phyloP scores from a whole-genome alignment of 1,140 invertebrate species.

The Cotesia typhae region DNA sequence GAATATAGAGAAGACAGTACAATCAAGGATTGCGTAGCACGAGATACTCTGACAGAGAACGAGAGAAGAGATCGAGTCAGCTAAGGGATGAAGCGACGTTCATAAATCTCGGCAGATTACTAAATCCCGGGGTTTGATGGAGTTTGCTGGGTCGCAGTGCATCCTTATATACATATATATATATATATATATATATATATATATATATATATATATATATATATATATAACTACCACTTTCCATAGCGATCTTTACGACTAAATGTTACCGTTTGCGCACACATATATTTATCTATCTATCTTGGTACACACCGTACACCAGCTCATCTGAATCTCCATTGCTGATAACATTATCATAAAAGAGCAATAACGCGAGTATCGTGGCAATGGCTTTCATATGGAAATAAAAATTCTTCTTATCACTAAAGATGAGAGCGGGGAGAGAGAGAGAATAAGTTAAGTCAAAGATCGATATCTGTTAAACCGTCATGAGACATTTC shows the following conservation, averaged over 20 bases:
- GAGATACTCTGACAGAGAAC: conserved; percentile 3
- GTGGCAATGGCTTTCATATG: conserved; percentile 55
- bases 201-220: background rate
- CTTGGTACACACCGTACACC: conserved; percentile 54
- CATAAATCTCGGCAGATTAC: conserved; percentile 67
- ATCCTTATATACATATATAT: background rate
- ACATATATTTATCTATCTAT: conserved; percentile 30
- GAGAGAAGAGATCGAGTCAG: conserved; percentile 32
- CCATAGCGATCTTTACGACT: conserved; percentile 12
- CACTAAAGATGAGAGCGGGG: background rate
- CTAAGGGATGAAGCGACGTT: conserved; percentile 60
- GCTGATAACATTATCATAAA: conserved; percentile 68
- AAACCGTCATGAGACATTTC: conserved; percentile 19
- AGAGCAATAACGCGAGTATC: conserved; percentile 60
- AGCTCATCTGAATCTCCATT: conserved; percentile 56
- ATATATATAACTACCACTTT: conserved; percentile 21
- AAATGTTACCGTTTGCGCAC: conserved; percentile 32
- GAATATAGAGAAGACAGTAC: conserved; percentile 36
- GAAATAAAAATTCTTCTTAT: conserved; percentile 47
- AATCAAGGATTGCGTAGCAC: conserved; percentile 46
- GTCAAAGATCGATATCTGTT: conserved; percentile 19
- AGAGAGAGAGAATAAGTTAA: background rate
- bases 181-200: too few species aligned
- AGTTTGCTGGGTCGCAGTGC: conserved; percentile 46
- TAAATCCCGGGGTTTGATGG: conserved; percentile 66